Evolutionary conservation across 2,113 vertebrate genomes (phyloP), one percentile per base, ranked within the genome.

Genomic region (Eulemur rufifrons): DNA sequence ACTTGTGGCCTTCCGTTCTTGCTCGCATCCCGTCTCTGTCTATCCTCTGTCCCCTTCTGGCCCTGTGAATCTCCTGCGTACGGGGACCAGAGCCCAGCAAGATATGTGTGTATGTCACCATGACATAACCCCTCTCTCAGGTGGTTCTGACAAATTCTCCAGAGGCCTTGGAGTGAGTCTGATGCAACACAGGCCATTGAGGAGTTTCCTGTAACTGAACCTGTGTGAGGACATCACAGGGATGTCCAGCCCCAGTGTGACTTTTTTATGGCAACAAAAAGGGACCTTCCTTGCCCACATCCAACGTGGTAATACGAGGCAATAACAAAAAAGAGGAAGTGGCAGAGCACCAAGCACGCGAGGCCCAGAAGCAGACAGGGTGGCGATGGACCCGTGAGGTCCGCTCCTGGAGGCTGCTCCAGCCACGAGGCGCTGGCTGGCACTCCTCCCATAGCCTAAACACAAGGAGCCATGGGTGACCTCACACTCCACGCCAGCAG

Each of bases 221-320:
- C 85, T 96, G 91, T 61, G 88, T 93, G 83, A 97, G 37, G 69
- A 90, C 88, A 87, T 64, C 64, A 59, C 3, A 29, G 94, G 87
- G 95, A 84, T 59, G 87, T 96, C 96, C 82, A 95, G 90, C 94
- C 84, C 25, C 66, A 95, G 94, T 95, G 88, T 32, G 94, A 95
- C 94, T 92, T 95, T 52, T 94, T 86, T 39, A 4, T 71, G 94
- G 94, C 83, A 87, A 95, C 91, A 95, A 86, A 45, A 95, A 56
- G 81, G 74, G 86, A 66, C 73, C 94, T 52, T 4, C 4, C 82
- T 42, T 63, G 87, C 34, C 34, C 68, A 85, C 69, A 82, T 34
- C 61, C 52, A 42, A 23, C 59, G 77, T 64, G 69, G 71, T 63
- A 81, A 23, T 25, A 37, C 47, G 89, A 85, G 76, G 54, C 32